Percentiles rank a stretch among this genome's conserved stretches.
Evolutionary conservation across 2,797 vertebrate genomes (phyloP).

Genomic region (Danio aesculapii): DNA sequence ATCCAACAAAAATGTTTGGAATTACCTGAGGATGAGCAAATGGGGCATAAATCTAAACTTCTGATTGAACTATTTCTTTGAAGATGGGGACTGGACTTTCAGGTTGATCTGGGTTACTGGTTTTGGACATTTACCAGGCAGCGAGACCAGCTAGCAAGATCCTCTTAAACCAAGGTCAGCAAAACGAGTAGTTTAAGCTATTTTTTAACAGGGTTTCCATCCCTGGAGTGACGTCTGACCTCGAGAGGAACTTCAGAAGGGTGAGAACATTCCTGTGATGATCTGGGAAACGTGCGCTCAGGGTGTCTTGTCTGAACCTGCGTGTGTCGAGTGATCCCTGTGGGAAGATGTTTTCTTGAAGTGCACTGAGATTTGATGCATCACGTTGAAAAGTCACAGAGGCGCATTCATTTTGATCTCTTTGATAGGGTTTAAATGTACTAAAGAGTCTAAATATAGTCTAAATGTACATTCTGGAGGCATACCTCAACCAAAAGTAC

Average conservation of each 20-base stretch:
- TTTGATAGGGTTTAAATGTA: neutral
- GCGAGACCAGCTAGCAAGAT: neutral
- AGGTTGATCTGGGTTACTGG: neutral
- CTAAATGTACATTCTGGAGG: neutral
- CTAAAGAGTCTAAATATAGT: neutral
- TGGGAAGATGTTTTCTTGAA: conserved; percentile 48
- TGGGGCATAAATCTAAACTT: no score
- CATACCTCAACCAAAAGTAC: no score
- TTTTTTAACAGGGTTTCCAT: conserved; percentile 13
- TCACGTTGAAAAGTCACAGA: conserved; percentile 57
- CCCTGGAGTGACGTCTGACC: conserved; percentile 38
- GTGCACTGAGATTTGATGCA: conserved; percentile 33
- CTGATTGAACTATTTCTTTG: no score
- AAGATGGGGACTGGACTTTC: neutral
- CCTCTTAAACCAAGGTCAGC: neutral
- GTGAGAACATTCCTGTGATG: conserved; percentile 54
- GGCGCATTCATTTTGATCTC: no score
- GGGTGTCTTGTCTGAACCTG: conserved; percentile 55
- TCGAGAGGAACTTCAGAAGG: conserved; percentile 34
- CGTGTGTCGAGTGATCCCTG: conserved; percentile 54
- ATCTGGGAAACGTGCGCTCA: conserved; percentile 23
- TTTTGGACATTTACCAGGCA: neutral
- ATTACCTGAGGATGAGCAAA: no score
- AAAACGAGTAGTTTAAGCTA: neutral
- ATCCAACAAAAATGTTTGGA: no score